Conservation (phyloP, 2,113 vertebrate genomes). For the Cacatua alba region DNA sequence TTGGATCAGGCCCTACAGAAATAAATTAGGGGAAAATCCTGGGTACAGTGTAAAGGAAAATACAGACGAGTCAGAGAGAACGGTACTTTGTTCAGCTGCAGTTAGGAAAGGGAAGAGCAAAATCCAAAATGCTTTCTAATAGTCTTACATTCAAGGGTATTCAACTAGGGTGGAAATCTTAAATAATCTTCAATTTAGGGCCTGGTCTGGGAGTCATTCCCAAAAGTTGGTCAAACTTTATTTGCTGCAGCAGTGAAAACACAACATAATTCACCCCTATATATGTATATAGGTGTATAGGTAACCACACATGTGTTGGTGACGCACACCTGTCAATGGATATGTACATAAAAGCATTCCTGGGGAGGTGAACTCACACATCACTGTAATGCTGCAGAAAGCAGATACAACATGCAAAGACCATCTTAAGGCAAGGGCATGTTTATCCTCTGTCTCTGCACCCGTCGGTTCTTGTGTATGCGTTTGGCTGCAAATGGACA, state of each 20-base stretch:
- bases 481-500: not conserved
- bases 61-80: not conserved
- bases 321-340: not conserved
- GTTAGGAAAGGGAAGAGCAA: not conserved
- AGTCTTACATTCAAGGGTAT: not conserved
- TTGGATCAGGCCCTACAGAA: conserved; percentile 15
- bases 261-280: accelerated
- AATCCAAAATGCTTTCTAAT: not conserved
- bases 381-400: accelerated
- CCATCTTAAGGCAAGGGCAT: accelerated
- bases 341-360: accelerated
- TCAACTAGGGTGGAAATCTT: not conserved
- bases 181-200: not conserved
- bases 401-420: accelerated
- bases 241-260: not conserved
- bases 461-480: accelerated
- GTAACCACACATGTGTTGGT: accelerated
- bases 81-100: conserved; percentile 45
- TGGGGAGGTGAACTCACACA: accelerated
- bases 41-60: conserved; percentile 27
- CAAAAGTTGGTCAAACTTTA: not conserved
- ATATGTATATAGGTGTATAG: accelerated
- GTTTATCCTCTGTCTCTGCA: accelerated
- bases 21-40: not conserved
- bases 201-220: not conserved